A percentile compares a stretch with the other conserved stretches of the same genome.
Conservation (phyloP, 2,797 vertebrate species). For the Ctenopoma multispine region DNA sequence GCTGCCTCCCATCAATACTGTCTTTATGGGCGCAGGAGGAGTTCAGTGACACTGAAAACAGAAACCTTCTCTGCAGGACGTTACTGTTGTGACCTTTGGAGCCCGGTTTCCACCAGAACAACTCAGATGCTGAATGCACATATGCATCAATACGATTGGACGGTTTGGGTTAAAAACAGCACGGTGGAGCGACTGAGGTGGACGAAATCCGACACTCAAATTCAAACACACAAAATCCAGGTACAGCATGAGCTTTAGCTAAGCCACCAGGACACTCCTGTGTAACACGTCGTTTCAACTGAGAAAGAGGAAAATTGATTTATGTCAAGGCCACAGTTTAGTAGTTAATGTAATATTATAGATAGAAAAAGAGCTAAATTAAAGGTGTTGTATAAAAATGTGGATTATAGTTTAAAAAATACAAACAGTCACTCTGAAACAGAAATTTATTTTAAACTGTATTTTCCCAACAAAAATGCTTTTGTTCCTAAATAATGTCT, state of each 20-base stretch:
- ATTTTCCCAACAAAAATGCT: constrained; percentile 8
- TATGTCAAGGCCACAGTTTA: neutral
- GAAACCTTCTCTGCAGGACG: neutral
- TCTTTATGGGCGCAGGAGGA: constrained; percentile 94
- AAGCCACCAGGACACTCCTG: neutral
- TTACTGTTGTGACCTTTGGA: neutral
- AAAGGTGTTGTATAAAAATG: constrained; percentile 16
- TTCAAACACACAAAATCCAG: neutral
- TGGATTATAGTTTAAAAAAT: constrained; percentile 6
- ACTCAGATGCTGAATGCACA: neutral
- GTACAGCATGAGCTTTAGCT: constrained; percentile 9
- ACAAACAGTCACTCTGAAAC: neutral
- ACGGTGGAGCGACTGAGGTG: neutral
- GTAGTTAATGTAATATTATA: neutral
- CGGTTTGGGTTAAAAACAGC: constrained; percentile 1
- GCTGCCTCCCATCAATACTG: constrained; percentile 96
- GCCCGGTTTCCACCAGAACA: neutral
- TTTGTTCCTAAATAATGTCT: constrained; percentile 19
- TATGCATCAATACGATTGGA: neutral
- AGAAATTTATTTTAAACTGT: constrained; percentile 11
- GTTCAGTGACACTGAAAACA: constrained; percentile 80
- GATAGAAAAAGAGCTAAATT: neutral
- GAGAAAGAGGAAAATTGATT: neutral
- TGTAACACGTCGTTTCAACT: neutral
- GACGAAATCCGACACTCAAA: neutral